Evolutionary conservation across 2,797 vertebrate species (phyloP).

Genomic region (Epinephelus coioides): DNA sequence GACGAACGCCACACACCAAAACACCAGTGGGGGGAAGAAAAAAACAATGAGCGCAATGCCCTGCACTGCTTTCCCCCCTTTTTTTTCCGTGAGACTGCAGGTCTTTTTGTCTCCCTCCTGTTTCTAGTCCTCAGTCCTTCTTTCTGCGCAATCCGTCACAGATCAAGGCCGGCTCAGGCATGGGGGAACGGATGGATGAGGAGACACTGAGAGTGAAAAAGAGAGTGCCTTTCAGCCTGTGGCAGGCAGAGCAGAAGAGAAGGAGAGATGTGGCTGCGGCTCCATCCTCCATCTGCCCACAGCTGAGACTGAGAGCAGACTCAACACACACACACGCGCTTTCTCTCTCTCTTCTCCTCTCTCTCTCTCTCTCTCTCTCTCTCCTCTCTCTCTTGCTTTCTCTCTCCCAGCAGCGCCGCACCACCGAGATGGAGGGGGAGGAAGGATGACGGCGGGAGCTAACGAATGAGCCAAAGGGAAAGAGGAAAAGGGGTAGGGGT

Average conservation of each 20-base stretch:
- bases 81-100: conserved; percentile 63
- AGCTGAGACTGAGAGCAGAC: conserved; percentile 94
- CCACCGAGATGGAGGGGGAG: conserved; percentile 82
- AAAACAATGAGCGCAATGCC: conserved; percentile 53
- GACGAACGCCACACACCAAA: conserved; percentile 60
- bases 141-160: conserved; percentile 71
- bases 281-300: conserved; percentile 96
- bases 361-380: conserved; percentile 42
- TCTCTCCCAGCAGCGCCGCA: conserved; percentile 83
- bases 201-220: conserved; percentile 77
- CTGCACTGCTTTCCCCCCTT: conserved; percentile 47
- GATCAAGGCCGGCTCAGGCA: conserved; percentile 68
- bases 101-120: conserved; percentile 69
- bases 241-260: conserved; percentile 89
- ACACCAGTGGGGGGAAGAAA: conserved; percentile 27
- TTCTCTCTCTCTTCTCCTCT: conserved; percentile 9
- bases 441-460: conserved; percentile 72
- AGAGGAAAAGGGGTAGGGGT: conserved; percentile 62
- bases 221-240: conserved; percentile 93
- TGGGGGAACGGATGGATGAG: conserved; percentile 80
- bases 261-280: conserved; percentile 87
- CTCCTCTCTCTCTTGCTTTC: conserved; percentile 33
- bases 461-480: conserved; percentile 75
- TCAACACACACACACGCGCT: conserved; percentile 79
- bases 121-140: conserved; percentile 69